phyloP scores from a whole-genome alignment of 2,797 vertebrate genomes.

The Eospalax fontanierii region DNA sequence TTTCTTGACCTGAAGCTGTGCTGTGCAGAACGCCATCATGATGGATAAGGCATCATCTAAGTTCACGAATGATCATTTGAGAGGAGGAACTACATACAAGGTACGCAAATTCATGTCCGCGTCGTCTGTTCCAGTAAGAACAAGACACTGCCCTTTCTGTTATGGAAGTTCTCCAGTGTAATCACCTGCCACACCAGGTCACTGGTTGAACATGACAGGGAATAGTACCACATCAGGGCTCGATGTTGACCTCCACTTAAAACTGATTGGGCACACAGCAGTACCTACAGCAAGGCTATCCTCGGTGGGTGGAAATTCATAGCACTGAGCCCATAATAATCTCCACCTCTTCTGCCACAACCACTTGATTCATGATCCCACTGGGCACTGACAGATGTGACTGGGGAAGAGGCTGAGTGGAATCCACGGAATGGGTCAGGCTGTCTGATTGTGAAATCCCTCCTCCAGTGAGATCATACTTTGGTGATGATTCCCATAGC shows the following conservation, averaged over 20 bases:
- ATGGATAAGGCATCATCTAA: not conserved
- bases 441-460: not conserved
- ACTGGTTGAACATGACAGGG: not conserved
- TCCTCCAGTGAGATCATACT: not conserved
- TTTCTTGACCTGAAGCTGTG: not conserved
- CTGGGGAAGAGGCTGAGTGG: not conserved
- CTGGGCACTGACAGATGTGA: not conserved
- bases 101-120: not conserved
- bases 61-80: not conserved
- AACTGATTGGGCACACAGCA: not conserved
- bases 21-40: not conserved
- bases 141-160: not conserved
- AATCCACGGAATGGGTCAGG: not conserved
- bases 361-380: not conserved
- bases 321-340: not conserved
- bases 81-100: not conserved
- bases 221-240: not conserved
- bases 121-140: not conserved
- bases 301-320: not conserved
- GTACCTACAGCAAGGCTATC: not conserved
- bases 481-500: not conserved
- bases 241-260: not conserved
- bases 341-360: not conserved
- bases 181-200: too few relatives aligned
- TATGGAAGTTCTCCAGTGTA: too few relatives aligned